Base-by-base conservation (phyloP, 2,888 invertebrate genomes). In the Phyllotreta cruciferae region DNA sequence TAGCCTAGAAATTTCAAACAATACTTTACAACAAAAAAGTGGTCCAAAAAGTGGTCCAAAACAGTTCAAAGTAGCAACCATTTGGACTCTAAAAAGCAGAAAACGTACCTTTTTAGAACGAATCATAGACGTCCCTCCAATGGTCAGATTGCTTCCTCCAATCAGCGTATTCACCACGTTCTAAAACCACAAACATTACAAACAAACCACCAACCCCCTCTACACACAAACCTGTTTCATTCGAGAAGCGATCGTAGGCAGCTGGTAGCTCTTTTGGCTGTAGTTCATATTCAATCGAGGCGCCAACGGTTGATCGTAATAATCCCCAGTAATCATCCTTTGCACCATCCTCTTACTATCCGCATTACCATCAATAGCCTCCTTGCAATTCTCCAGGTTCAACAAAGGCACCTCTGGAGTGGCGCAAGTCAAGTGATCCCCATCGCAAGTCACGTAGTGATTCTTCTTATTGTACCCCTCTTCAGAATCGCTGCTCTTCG, bases 201-300 rank as follows among this genome's bases (percentile, higher is more conserved):
- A 24, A 24, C 24, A 24, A 24, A 24, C 4, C 24, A 24, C 24
- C 24, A 24, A 4, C 24, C 24, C 24, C n/a, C n/a, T n/a, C n/a
- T n/a, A n/a, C n/a, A n/a, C n/a, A n/a, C n/a, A 24, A 0, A 85
- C 84, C 74, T 85, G 85, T 74, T 88, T 89, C 83, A 88, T 83
- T 74, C 84, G 85, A 0, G 89, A 89, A 0, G 89, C 84, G n/a
- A 87, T 84, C 0, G 89, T 89, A 3, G 89, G 88, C 75, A 84
- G 73, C 76, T 88, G 86, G 74, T 89, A 89, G 37, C 75, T 80
- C 61, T 70, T 78, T n/a, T 71, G 70, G 50, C 66, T 73, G 62
- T 65, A 69, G 62, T 62, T 69, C 54, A 65, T 62, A 6, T 67
- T 39, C 9, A 66, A 68, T 47, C 74, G 69, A 6, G 73, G 73